Evolutionary conservation across 2,888 invertebrate genomes (phyloP).

Genomic region (Drosophila seclusa): DNA sequence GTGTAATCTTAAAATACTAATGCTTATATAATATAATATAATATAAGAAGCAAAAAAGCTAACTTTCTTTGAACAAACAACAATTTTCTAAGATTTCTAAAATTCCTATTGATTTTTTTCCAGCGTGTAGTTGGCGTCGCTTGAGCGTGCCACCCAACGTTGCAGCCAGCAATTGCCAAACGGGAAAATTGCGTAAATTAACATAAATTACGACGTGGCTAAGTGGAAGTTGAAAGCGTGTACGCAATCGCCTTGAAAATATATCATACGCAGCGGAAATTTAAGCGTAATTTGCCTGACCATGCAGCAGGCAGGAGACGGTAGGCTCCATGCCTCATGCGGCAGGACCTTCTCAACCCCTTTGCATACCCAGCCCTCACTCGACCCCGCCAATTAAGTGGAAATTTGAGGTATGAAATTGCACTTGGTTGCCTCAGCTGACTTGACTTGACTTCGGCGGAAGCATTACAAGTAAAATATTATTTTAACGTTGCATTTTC

Average conservation of each 20-base stretch:
- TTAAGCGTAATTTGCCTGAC: slow-evolving; percentile 70
- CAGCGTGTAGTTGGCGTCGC: background rate
- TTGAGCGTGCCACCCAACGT: slow-evolving; percentile 18
- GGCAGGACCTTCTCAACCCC: slow-evolving; percentile 23
- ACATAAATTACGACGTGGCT: slow-evolving; percentile 68
- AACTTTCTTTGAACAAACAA: background rate
- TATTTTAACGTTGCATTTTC: slow-evolving; percentile 53
- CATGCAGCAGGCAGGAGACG: slow-evolving; percentile 12
- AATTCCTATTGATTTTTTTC: background rate
- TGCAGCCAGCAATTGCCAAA: slow-evolving; percentile 32
- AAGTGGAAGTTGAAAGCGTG: slow-evolving; percentile 71
- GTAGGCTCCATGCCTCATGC: slow-evolving; percentile 13
- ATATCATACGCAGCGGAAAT: slow-evolving; percentile 69
- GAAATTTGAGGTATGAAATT: slow-evolving; percentile 77
- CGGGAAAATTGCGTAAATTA: slow-evolving; percentile 74
- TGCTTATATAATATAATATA: fast-evolving
- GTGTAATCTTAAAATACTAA: background rate
- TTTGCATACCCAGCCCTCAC: background rate
- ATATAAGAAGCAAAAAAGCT: background rate
- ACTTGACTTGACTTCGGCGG: slow-evolving; percentile 19
- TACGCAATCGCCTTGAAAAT: slow-evolving; percentile 77
- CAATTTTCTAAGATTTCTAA: background rate
- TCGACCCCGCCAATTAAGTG: slow-evolving; percentile 68
- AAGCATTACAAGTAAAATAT: slow-evolving; percentile 66
- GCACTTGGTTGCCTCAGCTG: slow-evolving; percentile 40